Evolutionary conservation across 1,140 invertebrate species (phyloP).

Genomic region (Drosophila subobscura): DNA sequence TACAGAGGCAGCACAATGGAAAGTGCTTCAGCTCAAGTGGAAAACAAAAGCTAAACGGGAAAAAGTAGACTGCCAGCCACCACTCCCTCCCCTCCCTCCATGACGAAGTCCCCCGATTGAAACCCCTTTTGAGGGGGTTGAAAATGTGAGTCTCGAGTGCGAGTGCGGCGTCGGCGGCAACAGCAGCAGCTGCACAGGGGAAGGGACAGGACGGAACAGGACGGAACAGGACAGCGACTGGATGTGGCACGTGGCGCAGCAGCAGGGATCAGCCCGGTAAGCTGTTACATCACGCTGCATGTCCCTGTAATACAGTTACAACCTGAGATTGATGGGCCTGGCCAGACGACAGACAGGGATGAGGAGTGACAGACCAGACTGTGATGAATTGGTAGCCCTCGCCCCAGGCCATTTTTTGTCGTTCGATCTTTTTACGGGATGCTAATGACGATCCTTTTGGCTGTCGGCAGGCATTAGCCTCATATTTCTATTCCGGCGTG

Average conservation of each 20-base stretch:
- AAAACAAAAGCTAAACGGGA: slow-evolving; percentile 74
- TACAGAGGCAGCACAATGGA: slow-evolving; percentile 68
- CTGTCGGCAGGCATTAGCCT: slow-evolving; percentile 57
- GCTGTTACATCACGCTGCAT: slow-evolving; percentile 41
- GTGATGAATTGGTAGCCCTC: slow-evolving; percentile 62
- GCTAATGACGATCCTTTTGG: slow-evolving; percentile 43
- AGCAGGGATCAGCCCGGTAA: slow-evolving; percentile 33
- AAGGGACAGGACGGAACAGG: slow-evolving; percentile 21
- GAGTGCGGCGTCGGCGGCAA: slow-evolving; percentile 54
- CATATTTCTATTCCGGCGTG: slow-evolving; percentile 33
- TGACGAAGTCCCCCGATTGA: too few species aligned
- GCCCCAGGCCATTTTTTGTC: slow-evolving; percentile 18
- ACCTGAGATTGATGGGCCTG: slow-evolving; percentile 68
- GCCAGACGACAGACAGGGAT: slow-evolving; percentile 24
- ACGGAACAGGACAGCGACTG: slow-evolving; percentile 7
- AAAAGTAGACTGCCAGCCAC: slow-evolving; percentile 18
- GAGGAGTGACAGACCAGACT: slow-evolving; percentile 62
- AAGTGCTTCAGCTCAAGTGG: slow-evolving; percentile 75
- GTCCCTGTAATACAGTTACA: slow-evolving; percentile 65
- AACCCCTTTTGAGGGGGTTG: slow-evolving; percentile 55
- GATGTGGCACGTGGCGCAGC: slow-evolving; percentile 42
- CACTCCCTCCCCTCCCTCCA: slow-evolving; percentile 6
- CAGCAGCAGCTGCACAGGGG: slow-evolving; percentile 37
- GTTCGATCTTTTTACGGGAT: slow-evolving; percentile 32
- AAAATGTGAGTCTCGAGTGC: slow-evolving; percentile 17